These are phyloP conservation scores for Margarornis squamiger DNA, from an alignment of 2,797 vertebrate genomes.

Conservation along the genomic window DNA sequence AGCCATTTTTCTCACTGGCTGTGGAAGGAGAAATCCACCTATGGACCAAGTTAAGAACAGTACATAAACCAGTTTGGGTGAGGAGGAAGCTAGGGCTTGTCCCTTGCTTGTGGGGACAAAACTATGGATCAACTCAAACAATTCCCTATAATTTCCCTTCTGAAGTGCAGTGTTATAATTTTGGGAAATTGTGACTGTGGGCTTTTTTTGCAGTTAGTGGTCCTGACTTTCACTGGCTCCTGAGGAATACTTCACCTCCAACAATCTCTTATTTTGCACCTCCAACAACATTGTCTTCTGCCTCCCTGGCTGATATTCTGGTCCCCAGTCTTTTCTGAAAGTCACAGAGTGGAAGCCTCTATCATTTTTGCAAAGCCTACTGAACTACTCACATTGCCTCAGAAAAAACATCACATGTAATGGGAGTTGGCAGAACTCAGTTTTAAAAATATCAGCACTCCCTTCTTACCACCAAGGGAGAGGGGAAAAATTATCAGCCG, in stretches of 20 bases:
- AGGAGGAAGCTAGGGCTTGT: not conserved
- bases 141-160: not conserved
- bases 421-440: not conserved
- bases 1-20: not conserved
- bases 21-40: not conserved
- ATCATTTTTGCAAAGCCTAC: not conserved
- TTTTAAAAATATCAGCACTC: not conserved
- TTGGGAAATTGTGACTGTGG: not conserved
- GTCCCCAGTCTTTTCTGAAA: not conserved
- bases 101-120: not conserved
- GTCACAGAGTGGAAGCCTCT: not conserved
- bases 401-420: not conserved
- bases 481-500: not conserved
- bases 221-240: not conserved
- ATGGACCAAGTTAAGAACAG: not conserved
- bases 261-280: not conserved
- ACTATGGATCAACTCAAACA: not conserved
- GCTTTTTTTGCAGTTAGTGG: not conserved
- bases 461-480: not conserved
- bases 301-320: not conserved
- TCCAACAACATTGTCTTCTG: not conserved
- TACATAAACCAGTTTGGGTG: not conserved
- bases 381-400: not conserved
- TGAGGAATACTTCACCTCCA: not conserved
- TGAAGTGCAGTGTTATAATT: not conserved